Evolutionary conservation across 1,140 invertebrate genomes (phyloP).

Genomic region (Heliothis subflexa): DNA sequence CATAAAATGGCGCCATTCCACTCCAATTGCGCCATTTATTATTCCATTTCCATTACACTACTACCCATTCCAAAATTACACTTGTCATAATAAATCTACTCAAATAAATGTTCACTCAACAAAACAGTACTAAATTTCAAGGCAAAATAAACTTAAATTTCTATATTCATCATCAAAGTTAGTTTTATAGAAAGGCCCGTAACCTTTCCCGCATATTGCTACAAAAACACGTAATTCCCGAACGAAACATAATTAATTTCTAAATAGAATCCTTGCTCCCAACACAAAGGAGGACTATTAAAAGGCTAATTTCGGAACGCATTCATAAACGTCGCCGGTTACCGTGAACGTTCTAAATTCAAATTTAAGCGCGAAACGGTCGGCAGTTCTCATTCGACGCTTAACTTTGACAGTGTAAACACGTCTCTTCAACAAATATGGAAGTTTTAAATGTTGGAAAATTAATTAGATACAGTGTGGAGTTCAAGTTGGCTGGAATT

Average conservation of each 20-base stretch:
- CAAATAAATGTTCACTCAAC: not conserved
- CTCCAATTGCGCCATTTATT: not conserved
- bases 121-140: not conserved
- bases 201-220: conserved; percentile 11
- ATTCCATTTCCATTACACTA: conserved; percentile 1
- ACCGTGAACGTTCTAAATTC: conserved; percentile 47
- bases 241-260: conserved; percentile 37
- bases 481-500: conserved; percentile 21
- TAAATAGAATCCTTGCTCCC: conserved; percentile 17
- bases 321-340: conserved; percentile 47
- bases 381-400: conserved; percentile 40
- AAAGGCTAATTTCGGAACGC: conserved; percentile 49
- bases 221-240: conserved; percentile 1
- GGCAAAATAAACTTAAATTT: conserved; percentile 1
- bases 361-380: conserved; percentile 45
- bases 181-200: conserved; percentile 14
- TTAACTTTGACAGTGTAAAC: conserved; percentile 46
- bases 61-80: conserved; percentile 1
- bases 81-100: conserved; percentile 26
- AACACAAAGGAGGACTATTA: conserved; percentile 46
- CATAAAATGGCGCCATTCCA: not conserved
- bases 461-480: conserved; percentile 45
- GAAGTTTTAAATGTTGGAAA: conserved; percentile 47
- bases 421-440: conserved; percentile 46
- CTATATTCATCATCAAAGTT: conserved; percentile 17